Base-by-base conservation (phyloP, 2,797 vertebrate species). In the Anniella stebbinsi region DNA sequence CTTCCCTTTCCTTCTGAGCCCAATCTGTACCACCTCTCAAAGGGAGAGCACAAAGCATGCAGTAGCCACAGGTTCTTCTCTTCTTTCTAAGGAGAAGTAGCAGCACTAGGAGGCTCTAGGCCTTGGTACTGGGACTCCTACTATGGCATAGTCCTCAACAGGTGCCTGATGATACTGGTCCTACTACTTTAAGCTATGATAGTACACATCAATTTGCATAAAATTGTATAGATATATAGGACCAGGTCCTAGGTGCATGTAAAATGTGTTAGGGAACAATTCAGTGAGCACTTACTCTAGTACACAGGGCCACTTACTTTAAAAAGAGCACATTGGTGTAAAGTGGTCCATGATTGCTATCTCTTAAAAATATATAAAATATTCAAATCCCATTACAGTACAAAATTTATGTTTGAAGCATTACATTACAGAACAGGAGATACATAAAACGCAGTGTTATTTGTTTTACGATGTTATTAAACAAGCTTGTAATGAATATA, bases 391-490 rank as follows among this genome's bases (percentile, higher is more conserved):
- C 0, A 41, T 89, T 93, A 89, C 76, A 87, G 12, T 28, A 66
- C 57, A 93, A 63, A 91, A 86, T 84, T 72, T 76, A 1, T 30
- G 6, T 21, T 87, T 90, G 4, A 69, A 73, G 51, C 13, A 72
- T 1, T 6, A 23, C 0, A 87, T 91, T 87, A 21, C 12, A 87
- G 45, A 69, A 60, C 78, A 85, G 69, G 36, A 60, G 45, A 36
- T n/a, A 18, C 13, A 41, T 33, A 70, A 28, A 13, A 60, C 75
- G 1, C 10, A 82, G 45, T 86, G 66, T 45, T 88, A 66, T 76
- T 89, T 93, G 15, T 30, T 7, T 28, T 83, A 21, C 12, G 57
- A 82, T 67, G 45, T 82, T 76, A 69, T 86, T 86, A 67, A 77
- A 15, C 25, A 77, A 57, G 2, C 17, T 75, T 75, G 13, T 75